phyloP scores from a whole-genome alignment of 2,797 vertebrate species.

The Enteromius thamalakanensis region DNA sequence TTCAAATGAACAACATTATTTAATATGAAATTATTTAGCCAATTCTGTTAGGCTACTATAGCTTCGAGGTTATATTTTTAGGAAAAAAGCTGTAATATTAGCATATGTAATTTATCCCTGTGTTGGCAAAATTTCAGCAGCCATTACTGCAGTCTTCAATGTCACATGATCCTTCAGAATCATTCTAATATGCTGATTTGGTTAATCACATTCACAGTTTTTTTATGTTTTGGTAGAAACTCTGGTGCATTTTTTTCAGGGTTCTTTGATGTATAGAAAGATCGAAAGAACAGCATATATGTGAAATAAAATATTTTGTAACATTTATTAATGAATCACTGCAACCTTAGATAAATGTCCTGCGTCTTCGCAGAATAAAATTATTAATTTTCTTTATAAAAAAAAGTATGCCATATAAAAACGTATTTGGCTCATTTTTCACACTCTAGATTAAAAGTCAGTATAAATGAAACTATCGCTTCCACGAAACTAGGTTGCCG shows the following conservation, averaged over 20 bases:
- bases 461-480: too few species aligned
- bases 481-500: not conserved
- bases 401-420: not conserved
- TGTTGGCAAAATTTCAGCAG: not conserved
- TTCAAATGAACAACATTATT: not conserved
- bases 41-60: not conserved
- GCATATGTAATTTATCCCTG: not conserved
- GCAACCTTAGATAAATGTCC: not conserved
- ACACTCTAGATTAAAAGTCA: not conserved
- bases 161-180: not conserved
- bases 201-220: not conserved
- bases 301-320: not conserved
- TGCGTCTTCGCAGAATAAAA: not conserved
- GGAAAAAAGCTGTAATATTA: not conserved
- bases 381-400: not conserved
- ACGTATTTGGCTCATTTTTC: not conserved
- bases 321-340: not conserved
- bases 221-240: not conserved
- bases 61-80: not conserved
- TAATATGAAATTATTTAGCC: not conserved
- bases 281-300: not conserved
- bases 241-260: not conserved
- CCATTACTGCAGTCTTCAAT: not conserved
- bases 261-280: not conserved
- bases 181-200: not conserved